Evolutionary conservation across 2,888 invertebrate species (phyloP).

Genomic region (Ditula angustiorana): DNA sequence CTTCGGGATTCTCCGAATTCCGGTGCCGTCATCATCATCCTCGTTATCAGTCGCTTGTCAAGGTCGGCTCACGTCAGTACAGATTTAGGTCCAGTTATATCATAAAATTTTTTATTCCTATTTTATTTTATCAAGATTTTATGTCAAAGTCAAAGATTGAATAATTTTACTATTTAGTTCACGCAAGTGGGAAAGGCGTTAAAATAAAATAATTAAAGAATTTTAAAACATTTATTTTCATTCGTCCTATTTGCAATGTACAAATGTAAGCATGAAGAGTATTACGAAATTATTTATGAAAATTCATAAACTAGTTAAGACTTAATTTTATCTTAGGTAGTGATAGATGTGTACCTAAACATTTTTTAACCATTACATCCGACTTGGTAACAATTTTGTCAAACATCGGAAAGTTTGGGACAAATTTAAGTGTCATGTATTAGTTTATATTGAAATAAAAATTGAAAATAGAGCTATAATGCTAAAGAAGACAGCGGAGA

Average conservation of each 20-base stretch:
- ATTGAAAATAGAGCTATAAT: not conserved
- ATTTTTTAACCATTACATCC: constrained; percentile 61
- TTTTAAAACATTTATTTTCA: constrained; percentile 52
- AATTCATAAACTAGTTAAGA: constrained; percentile 62
- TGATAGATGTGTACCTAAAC: constrained; percentile 59
- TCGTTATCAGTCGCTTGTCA: constrained; percentile 45
- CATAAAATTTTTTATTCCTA: not conserved
- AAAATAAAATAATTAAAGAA: constrained; percentile 48
- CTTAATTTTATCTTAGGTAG: constrained; percentile 75
- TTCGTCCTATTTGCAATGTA: constrained; percentile 82
- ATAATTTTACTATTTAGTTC: too few species aligned
- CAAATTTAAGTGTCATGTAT: not conserved
- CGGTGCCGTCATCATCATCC: constrained; percentile 49
- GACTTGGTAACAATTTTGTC: constrained; percentile 68
- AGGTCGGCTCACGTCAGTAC: constrained; percentile 41
- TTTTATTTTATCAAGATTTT: too few species aligned
- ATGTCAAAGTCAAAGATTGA: too few species aligned
- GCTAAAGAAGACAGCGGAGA: not conserved
- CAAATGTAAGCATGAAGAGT: constrained; percentile 75
- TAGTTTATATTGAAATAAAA: too few species aligned
- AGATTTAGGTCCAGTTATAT: not conserved
- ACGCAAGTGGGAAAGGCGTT: not conserved
- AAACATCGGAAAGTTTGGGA: not conserved
- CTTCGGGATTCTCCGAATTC: constrained; percentile 63
- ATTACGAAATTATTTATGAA: constrained; percentile 66